Evolutionary conservation across 2,113 vertebrate species (phyloP).

Genomic region (Alaudala cheleensis): DNA sequence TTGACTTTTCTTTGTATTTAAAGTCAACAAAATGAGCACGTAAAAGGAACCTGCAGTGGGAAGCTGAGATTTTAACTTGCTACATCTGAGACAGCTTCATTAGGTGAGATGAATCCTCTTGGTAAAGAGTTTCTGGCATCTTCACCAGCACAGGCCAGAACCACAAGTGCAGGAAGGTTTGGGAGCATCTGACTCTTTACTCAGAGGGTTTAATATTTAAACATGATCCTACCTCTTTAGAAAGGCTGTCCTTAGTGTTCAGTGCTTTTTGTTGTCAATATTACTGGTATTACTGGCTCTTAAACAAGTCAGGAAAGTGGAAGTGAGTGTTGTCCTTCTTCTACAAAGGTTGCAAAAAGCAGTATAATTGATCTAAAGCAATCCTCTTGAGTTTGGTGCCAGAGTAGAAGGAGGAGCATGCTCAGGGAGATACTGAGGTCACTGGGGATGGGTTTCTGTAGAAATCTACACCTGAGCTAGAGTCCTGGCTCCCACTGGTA

Average conservation of each 20-base stretch:
- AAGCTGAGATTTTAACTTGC: not conserved
- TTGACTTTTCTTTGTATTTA: not conserved
- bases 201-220: not conserved
- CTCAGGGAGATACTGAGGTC: not conserved
- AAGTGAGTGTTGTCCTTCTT: not conserved
- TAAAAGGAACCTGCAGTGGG: not conserved
- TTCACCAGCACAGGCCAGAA: not conserved
- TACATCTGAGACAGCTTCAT: accelerated
- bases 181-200: not conserved
- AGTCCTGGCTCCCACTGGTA: not conserved
- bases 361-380: not conserved
- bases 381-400: not conserved
- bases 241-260: not conserved
- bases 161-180: not conserved
- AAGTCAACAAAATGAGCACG: not conserved
- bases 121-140: not conserved
- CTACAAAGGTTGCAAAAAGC: not conserved
- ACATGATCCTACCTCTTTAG: not conserved
- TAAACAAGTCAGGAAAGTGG: not conserved
- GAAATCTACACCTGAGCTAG: not conserved
- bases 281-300: not conserved
- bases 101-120: not conserved
- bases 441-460: not conserved
- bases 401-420: not conserved
- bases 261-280: not conserved